Conservation (phyloP, 2,888 invertebrate species). For the Chrysotoxum bicinctum region DNA sequence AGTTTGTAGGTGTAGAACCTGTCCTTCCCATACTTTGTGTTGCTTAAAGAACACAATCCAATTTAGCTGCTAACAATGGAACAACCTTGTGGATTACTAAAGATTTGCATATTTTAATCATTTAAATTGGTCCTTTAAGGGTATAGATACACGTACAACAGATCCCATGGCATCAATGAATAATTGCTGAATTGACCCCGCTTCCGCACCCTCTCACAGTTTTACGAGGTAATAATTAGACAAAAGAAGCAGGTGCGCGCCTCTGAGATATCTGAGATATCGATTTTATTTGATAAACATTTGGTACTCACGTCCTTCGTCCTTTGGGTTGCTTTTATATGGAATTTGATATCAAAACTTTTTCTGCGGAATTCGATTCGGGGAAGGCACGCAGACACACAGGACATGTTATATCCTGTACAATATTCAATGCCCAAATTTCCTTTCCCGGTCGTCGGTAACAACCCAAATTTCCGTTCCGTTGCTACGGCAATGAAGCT, state of each 20-base stretch:
- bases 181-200: slow-evolving; percentile 54
- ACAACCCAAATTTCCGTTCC: slow-evolving; percentile 68
- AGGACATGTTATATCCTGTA: slow-evolving; percentile 46
- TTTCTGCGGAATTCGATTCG: slow-evolving; percentile 57
- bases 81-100: slow-evolving; percentile 67
- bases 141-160: slow-evolving; percentile 17
- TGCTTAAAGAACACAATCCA: slow-evolving; percentile 59
- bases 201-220: slow-evolving; percentile 32
- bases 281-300: slow-evolving; percentile 59
- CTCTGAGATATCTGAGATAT: slow-evolving; percentile 45
- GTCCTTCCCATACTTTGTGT: background rate
- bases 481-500: slow-evolving; percentile 50
- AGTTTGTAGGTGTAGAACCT: background rate
- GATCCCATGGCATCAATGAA: slow-evolving; percentile 66
- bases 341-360: slow-evolving; percentile 54
- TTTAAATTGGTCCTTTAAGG: slow-evolving; percentile 66
- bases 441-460: slow-evolving; percentile 65
- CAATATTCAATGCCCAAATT: slow-evolving; percentile 62
- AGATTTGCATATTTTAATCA: slow-evolving; percentile 71
- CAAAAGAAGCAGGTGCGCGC: slow-evolving; percentile 52
- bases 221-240: slow-evolving; percentile 72
- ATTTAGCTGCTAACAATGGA: slow-evolving; percentile 63
- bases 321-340: background rate
- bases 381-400: slow-evolving; percentile 8
- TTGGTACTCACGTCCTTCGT: slow-evolving; percentile 11